Conservation (phyloP, 2,113 vertebrate genomes). For the Passer montanus region DNA sequence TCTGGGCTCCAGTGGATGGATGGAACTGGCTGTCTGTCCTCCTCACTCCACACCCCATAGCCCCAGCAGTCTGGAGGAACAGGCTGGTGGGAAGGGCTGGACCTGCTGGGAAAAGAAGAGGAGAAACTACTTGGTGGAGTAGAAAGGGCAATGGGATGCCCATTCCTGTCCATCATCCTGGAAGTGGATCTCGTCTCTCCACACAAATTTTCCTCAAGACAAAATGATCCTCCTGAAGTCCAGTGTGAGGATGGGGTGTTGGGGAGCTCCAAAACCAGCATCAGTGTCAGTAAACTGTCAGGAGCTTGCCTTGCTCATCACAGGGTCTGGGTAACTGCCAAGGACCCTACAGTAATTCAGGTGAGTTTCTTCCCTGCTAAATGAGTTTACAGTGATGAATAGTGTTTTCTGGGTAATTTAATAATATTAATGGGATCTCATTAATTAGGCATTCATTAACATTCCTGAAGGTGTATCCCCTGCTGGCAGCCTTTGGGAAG, state of each 20-base stretch:
- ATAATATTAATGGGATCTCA: slow-evolving; percentile 69
- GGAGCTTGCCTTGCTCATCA: background rate
- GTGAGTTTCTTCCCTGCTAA: slow-evolving; percentile 53
- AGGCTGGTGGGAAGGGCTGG: background rate
- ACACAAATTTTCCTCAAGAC: background rate
- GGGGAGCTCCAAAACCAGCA: background rate
- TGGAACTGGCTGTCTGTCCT: background rate
- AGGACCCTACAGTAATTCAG: slow-evolving; percentile 50
- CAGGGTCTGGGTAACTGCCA: slow-evolving; percentile 49
- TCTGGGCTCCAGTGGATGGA: background rate
- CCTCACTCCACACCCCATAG: background rate
- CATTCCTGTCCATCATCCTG: background rate
- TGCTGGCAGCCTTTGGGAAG: slow-evolving; percentile 43
- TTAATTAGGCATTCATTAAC: slow-evolving; percentile 56
- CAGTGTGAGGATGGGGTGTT: background rate
- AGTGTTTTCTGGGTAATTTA: slow-evolving; percentile 60
- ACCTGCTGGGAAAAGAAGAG: background rate
- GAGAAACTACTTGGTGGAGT: background rate
- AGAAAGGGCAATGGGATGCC: background rate
- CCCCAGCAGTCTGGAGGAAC: background rate
- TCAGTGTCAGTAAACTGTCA: slow-evolving; percentile 30
- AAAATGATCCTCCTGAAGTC: background rate
- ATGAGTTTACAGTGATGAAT: slow-evolving; percentile 63
- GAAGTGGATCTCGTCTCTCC: background rate
- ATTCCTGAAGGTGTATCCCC: slow-evolving; percentile 55